A percentile compares a stretch with the other conserved stretches of the same genome.
These are phyloP conservation scores for Sipha flava DNA, from an alignment of 1,140 invertebrate species.

Conservation along the genomic window DNA sequence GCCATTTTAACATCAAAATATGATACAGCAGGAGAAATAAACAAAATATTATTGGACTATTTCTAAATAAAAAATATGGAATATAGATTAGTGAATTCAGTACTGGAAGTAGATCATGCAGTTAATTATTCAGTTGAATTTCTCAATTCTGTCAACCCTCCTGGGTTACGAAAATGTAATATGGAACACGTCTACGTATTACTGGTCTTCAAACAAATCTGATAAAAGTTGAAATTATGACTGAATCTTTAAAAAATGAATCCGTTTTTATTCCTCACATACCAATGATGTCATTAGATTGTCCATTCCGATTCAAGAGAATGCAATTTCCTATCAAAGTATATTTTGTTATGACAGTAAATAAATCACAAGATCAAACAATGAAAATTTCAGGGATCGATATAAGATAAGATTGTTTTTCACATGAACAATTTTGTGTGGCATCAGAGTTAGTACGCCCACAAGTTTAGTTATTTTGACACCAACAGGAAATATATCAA, in stretches of 20 bases:
- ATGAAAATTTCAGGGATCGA: no score
- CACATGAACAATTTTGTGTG: no score
- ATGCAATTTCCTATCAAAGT: no score
- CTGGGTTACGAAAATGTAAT: slow-evolving; percentile 38
- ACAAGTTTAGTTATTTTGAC: no score
- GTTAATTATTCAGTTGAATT: no score
- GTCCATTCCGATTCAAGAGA: slow-evolving; percentile 32
- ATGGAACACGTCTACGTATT: no score
- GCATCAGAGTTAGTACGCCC: slow-evolving; percentile 34
- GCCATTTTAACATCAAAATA: slow-evolving; percentile 44
- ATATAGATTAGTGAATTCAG: slow-evolving; percentile 42
- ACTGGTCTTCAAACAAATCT: no score
- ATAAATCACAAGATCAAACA: slow-evolving; percentile 45
- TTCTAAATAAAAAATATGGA: slow-evolving; percentile 33
- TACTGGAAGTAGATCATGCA: slow-evolving; percentile 39
- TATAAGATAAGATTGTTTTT: no score
- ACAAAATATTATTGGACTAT: slow-evolving; percentile 35
- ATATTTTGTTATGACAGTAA: no score
- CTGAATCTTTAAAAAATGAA: slow-evolving; percentile 3
- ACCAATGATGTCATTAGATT: slow-evolving; percentile 23
- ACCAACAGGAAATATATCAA: no score
- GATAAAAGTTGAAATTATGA: neutral
- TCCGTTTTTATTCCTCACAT: no score
- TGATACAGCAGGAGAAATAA: slow-evolving; percentile 42
- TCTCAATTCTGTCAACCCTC: slow-evolving; percentile 37